phyloP scores from a whole-genome alignment of 1,140 invertebrate genomes.

The Zaprionus tsacasi region DNA sequence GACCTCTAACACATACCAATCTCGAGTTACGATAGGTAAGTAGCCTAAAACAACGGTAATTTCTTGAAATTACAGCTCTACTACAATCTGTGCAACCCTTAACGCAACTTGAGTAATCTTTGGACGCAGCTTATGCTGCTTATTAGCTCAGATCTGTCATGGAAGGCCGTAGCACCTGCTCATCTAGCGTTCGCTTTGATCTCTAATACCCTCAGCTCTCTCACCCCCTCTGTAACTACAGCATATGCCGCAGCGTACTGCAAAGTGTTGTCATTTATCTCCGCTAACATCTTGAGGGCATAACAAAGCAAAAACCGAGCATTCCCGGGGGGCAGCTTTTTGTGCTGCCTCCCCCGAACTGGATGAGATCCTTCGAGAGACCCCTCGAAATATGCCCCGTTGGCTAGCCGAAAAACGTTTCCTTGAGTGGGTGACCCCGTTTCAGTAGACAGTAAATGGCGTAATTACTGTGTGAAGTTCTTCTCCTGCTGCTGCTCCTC shows the following conservation, averaged over 20 bases:
- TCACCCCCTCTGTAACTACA: not conserved
- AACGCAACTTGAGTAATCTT: slow-evolving; percentile 19
- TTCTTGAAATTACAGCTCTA: not conserved
- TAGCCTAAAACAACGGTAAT: not conserved
- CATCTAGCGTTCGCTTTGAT: slow-evolving; percentile 62
- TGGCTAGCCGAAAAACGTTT: slow-evolving; percentile 60
- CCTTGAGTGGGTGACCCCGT: slow-evolving; percentile 73
- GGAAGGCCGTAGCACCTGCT: slow-evolving; percentile 37
- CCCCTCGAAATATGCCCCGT: slow-evolving; percentile 2
- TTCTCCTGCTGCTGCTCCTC: not conserved
- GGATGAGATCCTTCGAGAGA: not conserved
- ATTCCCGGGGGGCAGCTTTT: slow-evolving; percentile 35
- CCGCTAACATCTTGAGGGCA: slow-evolving; percentile 72
- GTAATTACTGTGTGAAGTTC: slow-evolving; percentile 79
- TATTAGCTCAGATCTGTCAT: slow-evolving; percentile 59
- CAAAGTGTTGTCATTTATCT: slow-evolving; percentile 78
- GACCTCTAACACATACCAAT: not conserved
- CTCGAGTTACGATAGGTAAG: not conserved
- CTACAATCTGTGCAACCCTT: slow-evolving; percentile 18
- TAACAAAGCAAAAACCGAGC: slow-evolving; percentile 34
- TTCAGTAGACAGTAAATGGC: slow-evolving; percentile 75
- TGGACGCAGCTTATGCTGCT: slow-evolving; percentile 30
- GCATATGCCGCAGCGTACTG: slow-evolving; percentile 48
- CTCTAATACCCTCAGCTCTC: slow-evolving; percentile 44
- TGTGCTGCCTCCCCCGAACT: not conserved